phyloP scores from a whole-genome alignment of 2,113 vertebrate species.

The Otus sunia region DNA sequence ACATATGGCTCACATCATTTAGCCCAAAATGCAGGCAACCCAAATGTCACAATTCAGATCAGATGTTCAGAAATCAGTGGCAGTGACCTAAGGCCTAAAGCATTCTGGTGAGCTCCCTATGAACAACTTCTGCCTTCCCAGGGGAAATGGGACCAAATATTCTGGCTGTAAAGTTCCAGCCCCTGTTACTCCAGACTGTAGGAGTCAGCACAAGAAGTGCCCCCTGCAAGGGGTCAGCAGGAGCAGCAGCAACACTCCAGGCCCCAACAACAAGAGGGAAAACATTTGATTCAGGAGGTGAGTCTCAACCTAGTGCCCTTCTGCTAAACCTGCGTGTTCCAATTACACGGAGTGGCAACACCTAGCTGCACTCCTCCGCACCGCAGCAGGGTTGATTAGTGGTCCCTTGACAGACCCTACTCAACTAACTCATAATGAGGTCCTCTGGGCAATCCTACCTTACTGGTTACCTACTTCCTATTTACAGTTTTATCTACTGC shows the following conservation, averaged over 20 bases:
- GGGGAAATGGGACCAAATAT: not conserved
- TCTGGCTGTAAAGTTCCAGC: not conserved
- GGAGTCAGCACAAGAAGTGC: not conserved
- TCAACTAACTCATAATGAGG: not conserved
- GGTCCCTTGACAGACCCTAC: not conserved
- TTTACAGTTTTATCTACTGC: not conserved
- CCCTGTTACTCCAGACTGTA: not conserved
- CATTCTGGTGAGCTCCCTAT: not conserved
- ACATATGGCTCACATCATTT: not conserved
- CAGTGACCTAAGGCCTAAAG: not conserved
- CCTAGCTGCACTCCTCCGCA: not conserved
- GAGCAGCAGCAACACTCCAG: not conserved
- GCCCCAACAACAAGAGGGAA: not conserved
- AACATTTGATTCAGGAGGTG: not conserved
- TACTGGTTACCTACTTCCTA: not conserved
- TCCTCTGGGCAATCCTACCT: not conserved
- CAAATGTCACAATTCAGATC: not conserved
- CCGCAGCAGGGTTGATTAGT: not conserved
- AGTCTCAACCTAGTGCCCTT: not conserved
- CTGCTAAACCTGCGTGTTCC: not conserved
- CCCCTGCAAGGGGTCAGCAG: not conserved
- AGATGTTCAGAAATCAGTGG: not conserved
- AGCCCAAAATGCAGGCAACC: not conserved
- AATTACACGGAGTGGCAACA: not conserved
- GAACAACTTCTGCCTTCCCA: not conserved